A percentile compares a stretch with the other conserved stretches of the same genome.
Evolutionary conservation across 2,888 invertebrate species (phyloP).

Genomic region (Agrotis puta): DNA sequence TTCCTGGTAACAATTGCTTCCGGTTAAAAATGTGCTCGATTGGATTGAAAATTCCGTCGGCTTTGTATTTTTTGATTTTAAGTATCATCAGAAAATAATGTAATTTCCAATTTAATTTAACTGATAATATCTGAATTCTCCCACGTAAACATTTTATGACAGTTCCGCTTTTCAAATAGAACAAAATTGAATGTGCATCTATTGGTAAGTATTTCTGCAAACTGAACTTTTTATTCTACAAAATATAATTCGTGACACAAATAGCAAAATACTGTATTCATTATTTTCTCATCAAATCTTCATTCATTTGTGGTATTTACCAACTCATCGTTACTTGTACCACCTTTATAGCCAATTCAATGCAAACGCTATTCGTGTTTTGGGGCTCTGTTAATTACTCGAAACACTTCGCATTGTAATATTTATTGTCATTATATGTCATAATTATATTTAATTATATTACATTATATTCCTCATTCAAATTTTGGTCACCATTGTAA

Average conservation of each 20-base stretch:
- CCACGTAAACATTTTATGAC: too few relatives aligned
- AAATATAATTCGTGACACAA: constrained; percentile 28
- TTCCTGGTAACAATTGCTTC: constrained; percentile 85
- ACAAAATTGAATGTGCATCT: neutral
- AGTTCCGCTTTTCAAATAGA: neutral
- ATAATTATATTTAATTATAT: too few relatives aligned
- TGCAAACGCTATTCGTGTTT: constrained; percentile 31
- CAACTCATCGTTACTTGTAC: constrained; percentile 21
- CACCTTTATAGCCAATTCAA: constrained; percentile 13
- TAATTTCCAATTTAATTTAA: neutral
- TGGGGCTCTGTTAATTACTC: constrained; percentile 33
- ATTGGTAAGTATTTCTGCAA: too few relatives aligned
- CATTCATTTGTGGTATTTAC: constrained; percentile 27
- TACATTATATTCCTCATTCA: constrained; percentile 24
- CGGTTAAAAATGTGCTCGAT: constrained; percentile 69
- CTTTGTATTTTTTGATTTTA: neutral
- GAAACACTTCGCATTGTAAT: constrained; percentile 15
- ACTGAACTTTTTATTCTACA: neutral
- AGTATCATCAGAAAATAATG: neutral
- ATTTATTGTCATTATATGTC: constrained; percentile 25
- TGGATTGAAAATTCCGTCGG: constrained; percentile 52
- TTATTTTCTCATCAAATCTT: constrained; percentile 62
- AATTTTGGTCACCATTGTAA: constrained; percentile 72
- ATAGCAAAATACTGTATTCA: constrained; percentile 44
- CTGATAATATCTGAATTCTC: too few relatives aligned